These are phyloP conservation scores for Riparia riparia DNA, from an alignment of 2,113 vertebrate species.

Conservation along the genomic window DNA sequence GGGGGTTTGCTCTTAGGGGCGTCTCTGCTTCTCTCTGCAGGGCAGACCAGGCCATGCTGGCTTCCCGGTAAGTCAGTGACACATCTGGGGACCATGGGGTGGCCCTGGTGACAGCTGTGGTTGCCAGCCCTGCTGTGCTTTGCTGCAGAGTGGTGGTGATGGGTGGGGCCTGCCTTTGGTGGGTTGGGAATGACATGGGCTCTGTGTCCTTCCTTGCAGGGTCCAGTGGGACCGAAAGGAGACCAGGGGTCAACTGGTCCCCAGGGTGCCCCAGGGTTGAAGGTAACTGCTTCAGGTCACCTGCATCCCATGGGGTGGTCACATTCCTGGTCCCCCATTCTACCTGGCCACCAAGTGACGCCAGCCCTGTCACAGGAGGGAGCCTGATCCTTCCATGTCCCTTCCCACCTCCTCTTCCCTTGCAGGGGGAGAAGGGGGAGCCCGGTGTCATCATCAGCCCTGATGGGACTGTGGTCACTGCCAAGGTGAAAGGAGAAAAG, in stretches of 20 bases:
- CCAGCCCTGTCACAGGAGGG: background rate
- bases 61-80: slow-evolving; percentile 46
- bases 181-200: fast-evolving
- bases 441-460: slow-evolving; percentile 65
- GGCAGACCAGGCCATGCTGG: background rate
- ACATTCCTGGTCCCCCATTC: background rate
- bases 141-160: background rate
- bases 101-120: background rate
- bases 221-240: slow-evolving; percentile 68
- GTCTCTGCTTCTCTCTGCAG: slow-evolving; percentile 25
- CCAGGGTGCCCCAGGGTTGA: slow-evolving; percentile 56
- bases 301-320: background rate
- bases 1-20: background rate
- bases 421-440: slow-evolving; percentile 84
- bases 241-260: slow-evolving; percentile 49
- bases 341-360: background rate
- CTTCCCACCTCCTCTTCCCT: background rate
- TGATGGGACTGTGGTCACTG: slow-evolving; percentile 21
- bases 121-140: background rate
- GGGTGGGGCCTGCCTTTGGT: background rate
- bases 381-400: background rate
- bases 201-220: slow-evolving; percentile 47
- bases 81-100: background rate
- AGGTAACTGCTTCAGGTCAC: slow-evolving; percentile 44
- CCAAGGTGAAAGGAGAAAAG: slow-evolving; percentile 72